Conservation (phyloP, 2,113 vertebrate species). For the Nothocercus julius region DNA sequence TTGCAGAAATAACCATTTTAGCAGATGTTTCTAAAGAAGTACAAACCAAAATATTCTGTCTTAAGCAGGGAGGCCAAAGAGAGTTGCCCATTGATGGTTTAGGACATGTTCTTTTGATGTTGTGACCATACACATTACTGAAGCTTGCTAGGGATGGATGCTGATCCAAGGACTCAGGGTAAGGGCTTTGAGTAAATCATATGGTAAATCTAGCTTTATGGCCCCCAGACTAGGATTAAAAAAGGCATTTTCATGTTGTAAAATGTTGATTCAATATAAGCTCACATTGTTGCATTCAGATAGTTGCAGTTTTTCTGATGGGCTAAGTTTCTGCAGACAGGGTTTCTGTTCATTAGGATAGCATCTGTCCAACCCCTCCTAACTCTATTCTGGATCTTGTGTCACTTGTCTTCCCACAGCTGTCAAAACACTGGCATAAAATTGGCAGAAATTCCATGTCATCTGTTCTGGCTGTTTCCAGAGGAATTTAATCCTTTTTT, state of each 20-base stretch:
- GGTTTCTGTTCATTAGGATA: background rate
- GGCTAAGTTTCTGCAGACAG: background rate
- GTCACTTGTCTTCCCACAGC: background rate
- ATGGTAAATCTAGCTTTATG: background rate
- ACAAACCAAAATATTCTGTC: background rate
- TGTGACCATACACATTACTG: background rate
- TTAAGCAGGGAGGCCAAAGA: fast-evolving
- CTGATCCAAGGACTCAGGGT: background rate
- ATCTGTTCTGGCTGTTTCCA: background rate
- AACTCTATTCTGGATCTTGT: background rate
- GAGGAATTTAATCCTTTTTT: background rate
- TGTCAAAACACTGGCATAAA: background rate
- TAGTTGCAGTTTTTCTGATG: background rate
- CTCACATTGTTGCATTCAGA: background rate
- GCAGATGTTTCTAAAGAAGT: background rate
- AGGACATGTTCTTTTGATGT: background rate
- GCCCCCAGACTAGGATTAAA: background rate
- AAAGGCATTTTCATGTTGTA: background rate
- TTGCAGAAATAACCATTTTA: background rate
- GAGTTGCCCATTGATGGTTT: background rate
- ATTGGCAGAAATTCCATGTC: background rate
- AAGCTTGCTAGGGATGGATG: background rate
- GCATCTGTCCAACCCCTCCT: background rate
- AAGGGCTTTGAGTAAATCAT: background rate
- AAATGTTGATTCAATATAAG: background rate